Evolutionary conservation across 2,888 invertebrate species (phyloP).

Genomic region (Vandiemenella viatica): DNA sequence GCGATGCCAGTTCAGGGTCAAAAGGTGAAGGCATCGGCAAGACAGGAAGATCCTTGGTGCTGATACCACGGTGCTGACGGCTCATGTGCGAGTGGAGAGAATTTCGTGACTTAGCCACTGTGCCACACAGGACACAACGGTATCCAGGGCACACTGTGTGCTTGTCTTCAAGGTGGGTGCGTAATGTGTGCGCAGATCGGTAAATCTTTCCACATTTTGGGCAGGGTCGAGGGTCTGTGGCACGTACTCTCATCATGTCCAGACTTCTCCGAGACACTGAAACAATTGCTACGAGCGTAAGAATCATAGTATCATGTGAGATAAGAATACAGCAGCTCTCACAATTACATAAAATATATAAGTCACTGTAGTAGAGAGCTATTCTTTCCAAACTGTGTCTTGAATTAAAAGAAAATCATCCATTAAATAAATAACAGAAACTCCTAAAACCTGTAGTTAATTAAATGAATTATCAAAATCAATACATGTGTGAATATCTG

Average conservation of each 20-base stretch:
- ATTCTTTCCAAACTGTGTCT: too few relatives aligned
- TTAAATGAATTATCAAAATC: too few relatives aligned
- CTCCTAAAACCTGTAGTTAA: too few relatives aligned
- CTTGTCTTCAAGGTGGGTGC: constrained; percentile 84
- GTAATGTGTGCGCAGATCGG: constrained; percentile 76
- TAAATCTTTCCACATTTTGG: constrained; percentile 89
- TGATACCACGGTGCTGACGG: constrained; percentile 81
- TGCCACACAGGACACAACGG: constrained; percentile 80
- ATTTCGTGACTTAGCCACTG: constrained; percentile 83
- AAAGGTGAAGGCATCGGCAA: constrained; percentile 85
- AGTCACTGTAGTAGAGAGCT: too few relatives aligned
- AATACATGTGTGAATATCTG: too few relatives aligned
- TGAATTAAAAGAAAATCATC: too few relatives aligned
- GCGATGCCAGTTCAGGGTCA: constrained; percentile 77
- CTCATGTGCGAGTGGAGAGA: constrained; percentile 89
- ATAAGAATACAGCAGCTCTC: too few relatives aligned
- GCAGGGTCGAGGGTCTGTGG: constrained; percentile 82
- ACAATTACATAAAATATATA: too few relatives aligned
- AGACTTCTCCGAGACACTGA: constrained; percentile 61
- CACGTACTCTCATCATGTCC: constrained; percentile 73
- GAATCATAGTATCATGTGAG: too few relatives aligned
- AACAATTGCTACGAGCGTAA: constrained; percentile 16
- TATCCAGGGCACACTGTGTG: constrained; percentile 87
- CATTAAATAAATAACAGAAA: too few relatives aligned
- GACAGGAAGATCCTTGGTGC: constrained; percentile 83